Percentiles rank a stretch among this genome's conserved stretches.
Evolutionary conservation across 1,140 invertebrate species (phyloP).

Genomic region (Drosophila nigromelanica): DNA sequence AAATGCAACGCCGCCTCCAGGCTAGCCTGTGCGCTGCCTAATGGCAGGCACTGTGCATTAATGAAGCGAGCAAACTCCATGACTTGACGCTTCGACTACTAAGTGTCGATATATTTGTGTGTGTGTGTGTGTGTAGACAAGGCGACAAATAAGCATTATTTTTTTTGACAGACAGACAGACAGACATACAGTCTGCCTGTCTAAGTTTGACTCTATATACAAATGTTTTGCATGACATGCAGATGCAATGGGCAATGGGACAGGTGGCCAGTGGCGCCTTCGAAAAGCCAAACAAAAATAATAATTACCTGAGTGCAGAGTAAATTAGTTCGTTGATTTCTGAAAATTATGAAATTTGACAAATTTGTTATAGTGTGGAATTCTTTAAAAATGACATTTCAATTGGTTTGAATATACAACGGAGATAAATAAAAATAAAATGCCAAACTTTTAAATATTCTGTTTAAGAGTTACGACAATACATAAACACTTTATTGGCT

Average conservation of each 20-base stretch:
- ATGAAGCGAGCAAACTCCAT: constrained; percentile 58
- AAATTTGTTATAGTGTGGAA: neutral
- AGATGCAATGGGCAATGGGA: constrained; percentile 63
- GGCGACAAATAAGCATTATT: constrained; percentile 60
- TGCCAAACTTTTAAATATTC: too few species aligned
- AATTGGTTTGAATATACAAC: too few species aligned
- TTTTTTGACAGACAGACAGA: constrained; percentile 9
- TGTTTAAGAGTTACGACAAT: neutral
- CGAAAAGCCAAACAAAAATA: constrained; percentile 21
- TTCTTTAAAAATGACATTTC: neutral
- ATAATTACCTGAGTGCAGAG: constrained; percentile 16
- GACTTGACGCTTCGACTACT: constrained; percentile 49
- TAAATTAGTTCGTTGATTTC: constrained; percentile 23
- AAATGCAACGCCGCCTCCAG: constrained; percentile 10
- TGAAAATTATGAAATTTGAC: neutral
- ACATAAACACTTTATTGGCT: neutral
- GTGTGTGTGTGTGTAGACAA: constrained; percentile 14
- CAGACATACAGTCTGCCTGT: constrained; percentile 13
- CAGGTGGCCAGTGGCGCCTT: constrained; percentile 31
- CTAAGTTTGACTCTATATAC: constrained; percentile 17
- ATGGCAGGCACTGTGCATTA: constrained; percentile 65
- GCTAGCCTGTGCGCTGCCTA: constrained; percentile 22
- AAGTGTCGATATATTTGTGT: neutral
- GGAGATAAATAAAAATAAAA: too few species aligned
- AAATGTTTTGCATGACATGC: constrained; percentile 22